phyloP scores from a whole-genome alignment of 2,113 vertebrate species.

The Euleptes europaea region DNA sequence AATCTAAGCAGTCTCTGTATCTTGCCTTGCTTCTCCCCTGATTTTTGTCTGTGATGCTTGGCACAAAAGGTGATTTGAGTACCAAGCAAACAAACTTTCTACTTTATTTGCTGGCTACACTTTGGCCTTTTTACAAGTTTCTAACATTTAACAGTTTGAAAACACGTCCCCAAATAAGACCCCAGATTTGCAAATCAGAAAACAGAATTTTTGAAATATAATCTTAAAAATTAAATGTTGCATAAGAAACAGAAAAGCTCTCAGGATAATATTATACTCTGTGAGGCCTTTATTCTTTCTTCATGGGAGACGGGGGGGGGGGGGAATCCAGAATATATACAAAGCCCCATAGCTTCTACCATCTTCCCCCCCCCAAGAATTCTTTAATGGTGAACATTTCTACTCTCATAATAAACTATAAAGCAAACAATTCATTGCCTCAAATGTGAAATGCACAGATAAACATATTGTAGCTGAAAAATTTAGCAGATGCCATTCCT shows the following conservation, averaged over 20 bases:
- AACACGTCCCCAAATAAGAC: too few species aligned
- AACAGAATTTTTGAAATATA: not conserved
- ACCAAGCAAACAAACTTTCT: not conserved
- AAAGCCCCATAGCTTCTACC: not conserved
- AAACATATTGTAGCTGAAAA: not conserved
- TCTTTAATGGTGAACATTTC: not conserved
- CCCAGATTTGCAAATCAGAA: not conserved
- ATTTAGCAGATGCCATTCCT: not conserved
- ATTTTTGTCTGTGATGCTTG: not conserved
- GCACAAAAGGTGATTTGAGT: not conserved
- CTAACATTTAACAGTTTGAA: not conserved
- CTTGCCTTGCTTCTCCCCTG: not conserved
- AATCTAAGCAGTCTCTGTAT: not conserved
- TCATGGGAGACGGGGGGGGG: not conserved
- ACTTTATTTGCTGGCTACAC: not conserved
- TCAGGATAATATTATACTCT: not conserved
- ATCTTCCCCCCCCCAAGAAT: not conserved
- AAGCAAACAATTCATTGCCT: too few species aligned
- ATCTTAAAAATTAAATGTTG: not conserved
- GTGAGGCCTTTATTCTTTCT: not conserved
- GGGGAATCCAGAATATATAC: not conserved
- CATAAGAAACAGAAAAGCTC: not conserved
- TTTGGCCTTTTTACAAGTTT: not conserved
- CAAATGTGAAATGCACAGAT: not conserved
- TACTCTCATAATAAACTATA: not conserved